Base-by-base conservation (phyloP, 2,797 vertebrate genomes). In the Pteropus rufus region DNA sequence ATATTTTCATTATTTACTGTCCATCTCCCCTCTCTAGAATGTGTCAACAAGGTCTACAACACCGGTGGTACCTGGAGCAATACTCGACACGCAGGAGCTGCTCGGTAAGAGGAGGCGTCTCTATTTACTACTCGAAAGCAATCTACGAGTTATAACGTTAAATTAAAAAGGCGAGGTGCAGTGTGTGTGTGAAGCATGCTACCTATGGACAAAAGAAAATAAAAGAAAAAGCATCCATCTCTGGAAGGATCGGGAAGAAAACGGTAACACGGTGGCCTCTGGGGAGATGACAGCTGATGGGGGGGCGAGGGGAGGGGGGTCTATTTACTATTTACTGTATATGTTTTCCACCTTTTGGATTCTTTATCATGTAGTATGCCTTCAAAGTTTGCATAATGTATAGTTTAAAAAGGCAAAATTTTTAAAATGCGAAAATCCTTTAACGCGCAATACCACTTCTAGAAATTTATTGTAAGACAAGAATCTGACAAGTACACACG, bases 401-500 rank as follows among this genome's bases (percentile, higher is more conserved):
- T 52, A 49, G 12, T 31, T 85, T 85, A 23, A 81, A 92, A 91
- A 85, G 31, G 15, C 34, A 26, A 21, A 58, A 39, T 7, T 81
- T 44, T 21, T 31, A 79, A 84, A 75, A 54, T 12, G 24, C 4
- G 8, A 21, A 86, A 62, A 46, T 29, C 31, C 36, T 81, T 81
- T 65, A 36, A 86, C 26, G 24, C 24, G 44, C n/a, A 58, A 15
- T 14, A 23, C n/a, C 31, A 56, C 10, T n/a, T 88, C 46, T 41
- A 49, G 83, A 83, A 83, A 79, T 29, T 44, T 65, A 64, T 34
- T 58, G 46, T 31, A 41, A 60, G 60, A 54, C 79, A 85, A 77
- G 24, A 62, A 60, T 34, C 15, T 16, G 54, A 73, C 10, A 76
- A 76, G 34, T 49, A 39, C 29, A 24, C 31, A 91, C 46, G 90